phyloP scores from a whole-genome alignment of 2,797 vertebrate genomes.

The Heliangelus exortis region DNA sequence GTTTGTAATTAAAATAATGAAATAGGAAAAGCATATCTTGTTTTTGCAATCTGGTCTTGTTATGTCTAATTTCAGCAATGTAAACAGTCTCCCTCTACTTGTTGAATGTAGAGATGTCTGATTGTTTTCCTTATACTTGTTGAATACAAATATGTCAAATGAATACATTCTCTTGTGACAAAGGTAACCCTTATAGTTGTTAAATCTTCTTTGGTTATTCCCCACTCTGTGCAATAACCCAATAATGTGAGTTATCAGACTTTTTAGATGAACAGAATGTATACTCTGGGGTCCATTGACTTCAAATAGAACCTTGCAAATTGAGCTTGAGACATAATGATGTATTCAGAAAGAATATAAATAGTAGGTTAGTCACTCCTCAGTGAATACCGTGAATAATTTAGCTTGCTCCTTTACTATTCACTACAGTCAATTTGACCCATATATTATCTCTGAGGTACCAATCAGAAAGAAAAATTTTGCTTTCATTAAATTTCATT shows the following conservation, averaged over 20 bases:
- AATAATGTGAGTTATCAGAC: slow-evolving; percentile 24
- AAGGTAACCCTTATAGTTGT: neutral
- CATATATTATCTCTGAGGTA: slow-evolving; percentile 57
- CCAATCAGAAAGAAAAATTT: slow-evolving; percentile 37
- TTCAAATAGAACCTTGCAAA: slow-evolving; percentile 58
- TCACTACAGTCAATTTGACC: slow-evolving; percentile 52
- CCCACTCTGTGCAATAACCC: neutral
- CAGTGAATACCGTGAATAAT: slow-evolving; percentile 61
- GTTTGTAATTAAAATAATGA: neutral
- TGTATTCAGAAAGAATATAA: slow-evolving; percentile 63
- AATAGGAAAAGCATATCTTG: neutral
- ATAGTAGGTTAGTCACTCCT: slow-evolving; percentile 69
- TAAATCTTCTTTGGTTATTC: neutral
- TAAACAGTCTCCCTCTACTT: neutral
- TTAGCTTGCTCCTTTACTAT: neutral
- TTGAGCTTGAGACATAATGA: slow-evolving; percentile 52
- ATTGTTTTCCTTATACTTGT: neutral
- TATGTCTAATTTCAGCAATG: neutral
- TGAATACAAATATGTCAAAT: neutral
- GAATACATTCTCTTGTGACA: neutral
- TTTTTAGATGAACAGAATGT: slow-evolving; percentile 18
- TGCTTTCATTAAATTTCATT: slow-evolving; percentile 22
- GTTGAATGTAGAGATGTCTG: neutral
- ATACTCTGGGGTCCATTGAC: slow-evolving; percentile 60
- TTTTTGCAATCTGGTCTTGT: neutral